A percentile compares a stretch with the other conserved stretches of the same genome.
Conservation (phyloP, 2,797 vertebrate genomes). For the Lagorchestes hirsutus region DNA sequence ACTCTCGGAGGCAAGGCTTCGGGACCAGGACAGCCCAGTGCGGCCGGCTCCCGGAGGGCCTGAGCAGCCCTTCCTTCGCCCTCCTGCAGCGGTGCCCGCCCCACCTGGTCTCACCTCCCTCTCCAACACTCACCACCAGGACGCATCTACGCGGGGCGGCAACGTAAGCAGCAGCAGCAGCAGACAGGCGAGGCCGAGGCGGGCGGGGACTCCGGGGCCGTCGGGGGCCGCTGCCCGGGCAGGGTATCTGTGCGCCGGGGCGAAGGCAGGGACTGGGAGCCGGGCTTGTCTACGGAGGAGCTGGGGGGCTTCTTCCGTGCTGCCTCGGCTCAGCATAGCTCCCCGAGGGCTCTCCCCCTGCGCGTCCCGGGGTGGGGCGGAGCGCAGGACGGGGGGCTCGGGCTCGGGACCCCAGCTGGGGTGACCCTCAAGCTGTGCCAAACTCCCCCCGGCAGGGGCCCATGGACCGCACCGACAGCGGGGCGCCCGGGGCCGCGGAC, state of each 20-base stretch:
- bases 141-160: slow-evolving; percentile 93
- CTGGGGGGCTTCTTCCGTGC: slow-evolving; percentile 85
- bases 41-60: not conserved
- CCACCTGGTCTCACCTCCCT: not conserved
- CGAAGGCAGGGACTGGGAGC: slow-evolving; percentile 40
- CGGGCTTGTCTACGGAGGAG: slow-evolving; percentile 74
- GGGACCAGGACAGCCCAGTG: not conserved
- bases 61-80: not conserved
- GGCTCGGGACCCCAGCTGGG: not conserved
- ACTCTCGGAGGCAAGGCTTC: not conserved
- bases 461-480: slow-evolving; percentile 57
- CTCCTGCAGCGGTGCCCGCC: not conserved
- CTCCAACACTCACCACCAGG: slow-evolving; percentile 93
- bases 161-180: slow-evolving; percentile 92
- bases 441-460: slow-evolving; percentile 62
- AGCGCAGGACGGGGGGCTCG: slow-evolving; percentile 55
- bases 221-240: slow-evolving; percentile 65
- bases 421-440: slow-evolving; percentile 54
- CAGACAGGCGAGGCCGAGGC: slow-evolving; percentile 84
- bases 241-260: not conserved
- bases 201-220: slow-evolving; percentile 73
- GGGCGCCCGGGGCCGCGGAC: slow-evolving; percentile 8
- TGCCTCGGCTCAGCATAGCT: slow-evolving; percentile 89
- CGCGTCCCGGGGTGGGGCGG: slow-evolving; percentile 60
- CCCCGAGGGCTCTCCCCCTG: slow-evolving; percentile 73